phyloP scores from a whole-genome alignment of 1,140 invertebrate species.

The Oedothorax gibbosus region DNA sequence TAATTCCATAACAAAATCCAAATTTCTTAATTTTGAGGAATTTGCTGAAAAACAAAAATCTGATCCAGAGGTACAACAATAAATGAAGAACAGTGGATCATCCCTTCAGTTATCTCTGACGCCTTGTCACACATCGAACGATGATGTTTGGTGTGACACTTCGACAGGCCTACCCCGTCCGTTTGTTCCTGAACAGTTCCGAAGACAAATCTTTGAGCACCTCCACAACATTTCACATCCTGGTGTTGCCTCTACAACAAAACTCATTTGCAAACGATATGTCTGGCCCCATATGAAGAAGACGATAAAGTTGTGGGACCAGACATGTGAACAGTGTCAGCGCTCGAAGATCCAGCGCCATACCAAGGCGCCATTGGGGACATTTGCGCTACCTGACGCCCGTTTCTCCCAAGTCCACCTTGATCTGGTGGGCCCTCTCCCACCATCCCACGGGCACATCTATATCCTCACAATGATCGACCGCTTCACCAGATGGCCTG shows the following conservation, averaged over 20 bases:
- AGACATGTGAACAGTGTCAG: constrained; percentile 63
- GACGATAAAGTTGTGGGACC: constrained; percentile 60
- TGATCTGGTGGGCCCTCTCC: constrained; percentile 66
- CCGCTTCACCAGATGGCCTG: constrained; percentile 68
- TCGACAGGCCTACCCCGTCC: not conserved
- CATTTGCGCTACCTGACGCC: constrained; percentile 53
- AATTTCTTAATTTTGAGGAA: not conserved
- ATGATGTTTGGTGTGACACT: not conserved
- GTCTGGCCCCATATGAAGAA: constrained; percentile 68
- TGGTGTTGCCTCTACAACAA: constrained; percentile 60
- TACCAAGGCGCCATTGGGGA: constrained; percentile 54
- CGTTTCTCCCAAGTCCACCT: constrained; percentile 20
- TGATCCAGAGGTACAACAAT: not conserved
- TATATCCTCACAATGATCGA: constrained; percentile 69
- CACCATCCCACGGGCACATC: constrained; percentile 53
- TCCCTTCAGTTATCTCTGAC: not conserved
- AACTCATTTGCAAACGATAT: constrained; percentile 67
- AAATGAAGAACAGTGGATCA: not conserved
- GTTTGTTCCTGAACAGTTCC: constrained; percentile 6
- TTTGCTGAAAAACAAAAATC: not conserved
- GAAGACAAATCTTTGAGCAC: constrained; percentile 61
- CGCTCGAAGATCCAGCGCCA: constrained; percentile 61
- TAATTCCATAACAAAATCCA: not conserved
- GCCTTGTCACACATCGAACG: not conserved
- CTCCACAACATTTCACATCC: constrained; percentile 65